Conservation (phyloP, 2,797 vertebrate genomes). For the Liparis tanakae region DNA sequence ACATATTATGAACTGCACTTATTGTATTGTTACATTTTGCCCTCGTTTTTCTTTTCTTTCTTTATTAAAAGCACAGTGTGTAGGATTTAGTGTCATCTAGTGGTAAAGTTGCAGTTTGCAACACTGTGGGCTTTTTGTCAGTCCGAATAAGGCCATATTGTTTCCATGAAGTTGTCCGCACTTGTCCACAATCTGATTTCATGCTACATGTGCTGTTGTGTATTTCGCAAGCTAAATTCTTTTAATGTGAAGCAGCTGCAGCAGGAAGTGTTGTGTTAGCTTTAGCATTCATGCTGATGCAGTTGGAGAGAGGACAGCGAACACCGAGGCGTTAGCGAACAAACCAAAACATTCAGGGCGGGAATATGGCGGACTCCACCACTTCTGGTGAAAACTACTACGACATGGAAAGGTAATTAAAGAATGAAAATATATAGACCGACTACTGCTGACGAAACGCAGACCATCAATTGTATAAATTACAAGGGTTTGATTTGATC, state of each 20-base stretch:
- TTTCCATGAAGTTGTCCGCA: background rate
- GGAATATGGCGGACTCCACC: background rate
- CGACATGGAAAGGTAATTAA: background rate
- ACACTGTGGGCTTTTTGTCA: too few relatives aligned
- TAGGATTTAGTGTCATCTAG: background rate
- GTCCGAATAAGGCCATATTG: too few relatives aligned
- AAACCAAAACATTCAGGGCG: too few relatives aligned
- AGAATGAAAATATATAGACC: background rate
- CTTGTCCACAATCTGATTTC: slow-evolving; percentile 2
- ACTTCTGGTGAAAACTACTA: background rate
- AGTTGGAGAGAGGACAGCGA: background rate
- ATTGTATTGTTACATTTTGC: background rate
- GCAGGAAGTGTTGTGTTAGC: background rate
- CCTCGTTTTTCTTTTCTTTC: background rate
- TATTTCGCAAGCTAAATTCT: background rate
- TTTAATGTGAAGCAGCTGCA: slow-evolving; percentile 19
- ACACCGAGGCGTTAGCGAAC: too few relatives aligned
- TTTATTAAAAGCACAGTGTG: background rate
- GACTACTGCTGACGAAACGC: background rate
- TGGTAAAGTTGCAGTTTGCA: background rate
- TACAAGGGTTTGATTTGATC: background rate
- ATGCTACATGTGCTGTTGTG: background rate
- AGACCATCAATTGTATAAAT: background rate
- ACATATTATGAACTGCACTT: background rate
- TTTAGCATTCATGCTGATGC: background rate